These are phyloP conservation scores for Squalus acanthias DNA, from an alignment of 2,797 vertebrate genomes.

Conservation along the genomic window DNA sequence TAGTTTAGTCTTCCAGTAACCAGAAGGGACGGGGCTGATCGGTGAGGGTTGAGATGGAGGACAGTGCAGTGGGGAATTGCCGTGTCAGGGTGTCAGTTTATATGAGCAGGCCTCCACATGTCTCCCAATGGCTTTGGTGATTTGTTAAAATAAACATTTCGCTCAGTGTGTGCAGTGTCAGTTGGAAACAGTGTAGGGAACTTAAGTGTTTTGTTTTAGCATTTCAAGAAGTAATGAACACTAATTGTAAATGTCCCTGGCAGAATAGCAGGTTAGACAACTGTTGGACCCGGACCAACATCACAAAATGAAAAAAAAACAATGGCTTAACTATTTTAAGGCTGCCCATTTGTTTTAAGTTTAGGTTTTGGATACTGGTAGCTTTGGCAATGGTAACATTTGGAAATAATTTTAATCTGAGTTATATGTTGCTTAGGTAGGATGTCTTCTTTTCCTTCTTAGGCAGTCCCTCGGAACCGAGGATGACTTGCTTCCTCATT, in stretches of 20 bases:
- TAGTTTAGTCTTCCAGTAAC: background rate
- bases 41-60: background rate
- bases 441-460: too few relatives aligned
- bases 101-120: background rate
- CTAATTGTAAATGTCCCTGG: background rate
- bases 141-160: slow-evolving; percentile 2
- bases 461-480: too few relatives aligned
- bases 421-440: background rate
- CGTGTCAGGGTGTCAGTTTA: background rate
- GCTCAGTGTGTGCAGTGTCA: background rate
- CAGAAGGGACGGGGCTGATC: background rate
- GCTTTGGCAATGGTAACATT: background rate
- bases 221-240: background rate
- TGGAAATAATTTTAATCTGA: background rate
- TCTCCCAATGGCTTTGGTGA: background rate
- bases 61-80: background rate
- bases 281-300: background rate
- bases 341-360: background rate
- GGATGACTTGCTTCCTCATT: too few relatives aligned
- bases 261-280: background rate
- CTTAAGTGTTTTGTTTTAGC: background rate
- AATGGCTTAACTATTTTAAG: background rate
- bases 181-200: slow-evolving; percentile 16
- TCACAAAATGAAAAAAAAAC: background rate
- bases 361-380: background rate